Evolutionary conservation across 2,888 invertebrate genomes (phyloP), one percentile per base, ranked within the genome.

Genomic region (Archips xylosteana): DNA sequence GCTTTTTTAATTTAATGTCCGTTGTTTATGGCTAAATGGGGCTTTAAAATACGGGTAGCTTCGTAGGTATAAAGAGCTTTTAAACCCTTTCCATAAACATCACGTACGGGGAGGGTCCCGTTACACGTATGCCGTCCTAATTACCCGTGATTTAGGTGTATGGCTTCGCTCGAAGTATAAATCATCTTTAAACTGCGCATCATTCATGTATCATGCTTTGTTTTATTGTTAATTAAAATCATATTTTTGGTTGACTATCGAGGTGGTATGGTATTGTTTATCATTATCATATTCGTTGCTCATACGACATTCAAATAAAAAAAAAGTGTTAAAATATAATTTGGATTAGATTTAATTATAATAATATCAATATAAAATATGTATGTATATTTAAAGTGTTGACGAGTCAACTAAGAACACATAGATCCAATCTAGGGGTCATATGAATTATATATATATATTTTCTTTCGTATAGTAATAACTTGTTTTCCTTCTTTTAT

Each of bases 91-190:
- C 78, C 82, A 82, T 85, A 83, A 84, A 84, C 85, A 86, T 90
- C 91, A 90, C 86, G 85, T 78, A 78, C 89, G 87, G 84, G 75
- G 82, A 79, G 69, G 79, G 79, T 75, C 78, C 67, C 81, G 78
- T 68, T 78, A 81, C 82, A 79, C 80, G 78, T 80, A 80, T 78
- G 84, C 79, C 78, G 79, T 82, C 85, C 87, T 92, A 92, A 92
- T 92, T 91, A 90, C 91, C 87, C 87, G 84, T 87, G 86, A 91
- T 91, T 89, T 90, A 90, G 86, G 83, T 80, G 83, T 81, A 84
- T 83, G 82, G 82, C 79, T 78, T 78, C 79, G 63, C 54, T 69
- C 61, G n/a, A 68, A 69, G 47, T 66, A 65, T 69, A 69, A 76
- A 71, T 71, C 61, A 70, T 68, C 15, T 39, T 32, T 34, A 61